Conservation (phyloP, 2,113 vertebrate species). For the Gracilinanus agilis region DNA sequence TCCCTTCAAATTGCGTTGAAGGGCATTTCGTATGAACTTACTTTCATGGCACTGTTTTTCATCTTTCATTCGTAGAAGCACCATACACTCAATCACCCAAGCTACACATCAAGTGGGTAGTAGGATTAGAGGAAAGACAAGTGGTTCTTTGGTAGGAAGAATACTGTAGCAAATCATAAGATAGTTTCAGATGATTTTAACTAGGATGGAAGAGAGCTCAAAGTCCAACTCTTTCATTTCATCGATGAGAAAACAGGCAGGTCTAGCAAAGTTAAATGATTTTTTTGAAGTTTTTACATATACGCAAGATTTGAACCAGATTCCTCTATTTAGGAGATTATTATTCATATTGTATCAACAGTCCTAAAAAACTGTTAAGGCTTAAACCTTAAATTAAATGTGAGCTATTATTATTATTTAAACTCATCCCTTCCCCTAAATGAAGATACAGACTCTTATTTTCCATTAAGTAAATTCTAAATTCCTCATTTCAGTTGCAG, state of each 20-base stretch:
- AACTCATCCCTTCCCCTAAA: background rate
- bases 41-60: background rate
- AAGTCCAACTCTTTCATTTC: background rate
- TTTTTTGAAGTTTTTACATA: background rate
- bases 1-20: background rate
- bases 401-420: background rate
- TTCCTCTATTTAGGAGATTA: background rate
- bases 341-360: background rate
- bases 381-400: background rate
- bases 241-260: background rate
- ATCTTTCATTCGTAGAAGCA: background rate
- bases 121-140: background rate
- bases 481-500: no score
- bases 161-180: background rate
- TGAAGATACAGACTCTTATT: background rate
- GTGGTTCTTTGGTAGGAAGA: background rate
- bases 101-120: background rate
- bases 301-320: background rate
- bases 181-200: background rate
- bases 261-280: background rate
- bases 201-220: background rate
- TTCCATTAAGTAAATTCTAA: background rate
- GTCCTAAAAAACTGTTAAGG: background rate
- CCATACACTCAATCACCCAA: background rate
- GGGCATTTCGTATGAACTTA: background rate